Evolutionary conservation across 2,797 vertebrate genomes (phyloP), one percentile per base, ranked within the genome.

Genomic region (Falco biarmicus): DNA sequence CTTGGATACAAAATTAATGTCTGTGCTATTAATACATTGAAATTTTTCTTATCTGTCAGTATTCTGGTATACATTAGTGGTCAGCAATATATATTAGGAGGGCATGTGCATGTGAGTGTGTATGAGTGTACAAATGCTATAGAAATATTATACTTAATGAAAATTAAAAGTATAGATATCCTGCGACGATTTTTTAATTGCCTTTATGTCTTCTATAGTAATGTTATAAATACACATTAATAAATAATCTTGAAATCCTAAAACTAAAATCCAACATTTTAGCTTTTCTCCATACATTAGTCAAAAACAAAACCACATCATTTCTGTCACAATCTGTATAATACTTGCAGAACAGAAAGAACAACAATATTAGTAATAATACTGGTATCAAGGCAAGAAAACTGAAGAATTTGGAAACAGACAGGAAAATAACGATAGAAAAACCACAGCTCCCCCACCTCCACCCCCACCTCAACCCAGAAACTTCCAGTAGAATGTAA

Each of bases 51-150:
- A 50, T 64, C 41, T 31, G 21, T n/a, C 39, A 79, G 26, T 82
- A 65, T 80, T 89, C 34, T 83, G 22, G 26, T 47, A 77, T 29
- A 89, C 29, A 48, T 66, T 70, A 60, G 9, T n/a, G 7, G 10
- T 45, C 12, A 86, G n/a, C 24, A 87, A 85, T 45, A 66, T 14
- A 13, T 34, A 69, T 34, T 54, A 53, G 3, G 14, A 87, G 20
- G 8, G 4, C 0, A 3, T 28, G 47, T 39, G 15, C 15, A 4
- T 39, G 11, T 28, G 19, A 60, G 15, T 47, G 5, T 31, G 22
- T 29, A 37, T 15, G 18, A 80, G 26, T 32, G 14, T 15, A 84
- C 3, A 57, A 84, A 78, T 19, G 37, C 13, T 34, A 17, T 12
- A 63, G 37, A 84, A 85, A 59, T 11, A 41, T 29, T 63, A 45